Percentiles rank a stretch among this genome's conserved stretches.
These are phyloP conservation scores for Hydroisotoma schaefferi DNA, from an alignment of 2,888 invertebrate genomes.

Conservation along the genomic window DNA sequence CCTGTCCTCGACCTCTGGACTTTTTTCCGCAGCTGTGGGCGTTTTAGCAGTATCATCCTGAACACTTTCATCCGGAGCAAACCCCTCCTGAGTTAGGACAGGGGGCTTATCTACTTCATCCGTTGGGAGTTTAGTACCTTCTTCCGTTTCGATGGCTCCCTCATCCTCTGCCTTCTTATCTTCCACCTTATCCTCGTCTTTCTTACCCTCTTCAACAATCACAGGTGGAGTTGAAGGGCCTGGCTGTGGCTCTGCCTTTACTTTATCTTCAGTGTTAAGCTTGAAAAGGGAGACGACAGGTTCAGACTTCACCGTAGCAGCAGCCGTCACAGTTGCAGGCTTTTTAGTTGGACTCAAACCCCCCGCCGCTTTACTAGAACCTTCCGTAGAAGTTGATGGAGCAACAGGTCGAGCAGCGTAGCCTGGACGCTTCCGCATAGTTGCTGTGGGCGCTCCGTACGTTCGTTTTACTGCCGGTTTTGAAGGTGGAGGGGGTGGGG, in stretches of 20 bases:
- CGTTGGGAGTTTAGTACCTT: background rate
- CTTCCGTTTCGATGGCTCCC: background rate
- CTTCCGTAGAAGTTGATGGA: slow-evolving; percentile 4
- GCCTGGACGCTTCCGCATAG: background rate
- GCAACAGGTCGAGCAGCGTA: background rate
- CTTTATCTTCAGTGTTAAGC: too few relatives aligned
- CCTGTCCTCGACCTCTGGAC: background rate
- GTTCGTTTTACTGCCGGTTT: slow-evolving; percentile 1
- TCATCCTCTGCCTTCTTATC: slow-evolving; percentile 10
- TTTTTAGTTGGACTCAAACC: background rate
- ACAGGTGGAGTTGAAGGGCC: background rate
- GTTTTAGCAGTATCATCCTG: background rate
- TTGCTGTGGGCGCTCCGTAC: background rate
- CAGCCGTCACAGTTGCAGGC: background rate
- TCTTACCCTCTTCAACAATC: background rate
- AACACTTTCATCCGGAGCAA: background rate
- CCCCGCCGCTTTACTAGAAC: background rate
- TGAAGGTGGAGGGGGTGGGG: background rate
- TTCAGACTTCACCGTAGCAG: background rate
- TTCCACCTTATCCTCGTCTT: background rate
- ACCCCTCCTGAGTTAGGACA: background rate
- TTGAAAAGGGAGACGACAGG: too few relatives aligned
- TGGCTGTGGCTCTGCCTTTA: too few relatives aligned
- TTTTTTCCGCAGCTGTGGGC: slow-evolving; percentile 2
- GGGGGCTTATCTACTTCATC: background rate